phyloP scores from a whole-genome alignment of 2,888 invertebrate genomes.

The Cosmorhoe ocellata region DNA sequence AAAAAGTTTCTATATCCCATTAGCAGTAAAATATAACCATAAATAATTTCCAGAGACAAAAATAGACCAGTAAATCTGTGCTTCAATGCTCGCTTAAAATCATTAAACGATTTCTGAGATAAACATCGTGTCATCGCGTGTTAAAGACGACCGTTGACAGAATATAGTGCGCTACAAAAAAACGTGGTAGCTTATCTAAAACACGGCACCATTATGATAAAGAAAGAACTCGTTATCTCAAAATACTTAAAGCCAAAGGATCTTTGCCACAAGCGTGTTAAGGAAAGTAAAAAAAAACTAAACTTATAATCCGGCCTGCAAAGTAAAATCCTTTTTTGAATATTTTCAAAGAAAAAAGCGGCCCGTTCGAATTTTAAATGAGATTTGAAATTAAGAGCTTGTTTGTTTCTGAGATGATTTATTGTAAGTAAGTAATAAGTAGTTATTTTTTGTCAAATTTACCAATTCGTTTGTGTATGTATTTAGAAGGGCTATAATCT shows the following conservation, averaged over 20 bases:
- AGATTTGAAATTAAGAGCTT: slow-evolving; percentile 13
- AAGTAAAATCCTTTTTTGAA: slow-evolving; percentile 9
- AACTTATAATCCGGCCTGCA: slow-evolving; percentile 10
- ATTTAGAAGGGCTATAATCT: background rate
- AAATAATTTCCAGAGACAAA: slow-evolving; percentile 13
- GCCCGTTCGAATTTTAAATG: background rate
- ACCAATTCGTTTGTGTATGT: background rate
- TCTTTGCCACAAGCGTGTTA: slow-evolving; percentile 41
- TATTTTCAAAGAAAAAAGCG: background rate
- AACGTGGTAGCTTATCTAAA: slow-evolving; percentile 63
- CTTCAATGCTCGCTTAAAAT: slow-evolving; percentile 22
- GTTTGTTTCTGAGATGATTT: slow-evolving; percentile 10
- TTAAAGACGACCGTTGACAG: slow-evolving; percentile 41
- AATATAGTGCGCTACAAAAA: slow-evolving; percentile 44
- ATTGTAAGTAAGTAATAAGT: background rate
- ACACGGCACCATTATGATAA: slow-evolving; percentile 65
- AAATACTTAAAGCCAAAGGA: slow-evolving; percentile 33
- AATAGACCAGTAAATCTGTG: slow-evolving; percentile 8
- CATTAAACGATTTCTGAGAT: slow-evolving; percentile 35
- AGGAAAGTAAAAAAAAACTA: slow-evolving; percentile 38
- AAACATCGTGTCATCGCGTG: slow-evolving; percentile 42
- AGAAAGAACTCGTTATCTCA: slow-evolving; percentile 51
- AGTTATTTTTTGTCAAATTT: background rate
- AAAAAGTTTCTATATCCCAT: slow-evolving; percentile 4
- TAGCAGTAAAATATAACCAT: background rate